These are phyloP conservation scores for Coranthus polyacanthus DNA, from an alignment of 2,797 vertebrate species.

Conservation along the genomic window DNA sequence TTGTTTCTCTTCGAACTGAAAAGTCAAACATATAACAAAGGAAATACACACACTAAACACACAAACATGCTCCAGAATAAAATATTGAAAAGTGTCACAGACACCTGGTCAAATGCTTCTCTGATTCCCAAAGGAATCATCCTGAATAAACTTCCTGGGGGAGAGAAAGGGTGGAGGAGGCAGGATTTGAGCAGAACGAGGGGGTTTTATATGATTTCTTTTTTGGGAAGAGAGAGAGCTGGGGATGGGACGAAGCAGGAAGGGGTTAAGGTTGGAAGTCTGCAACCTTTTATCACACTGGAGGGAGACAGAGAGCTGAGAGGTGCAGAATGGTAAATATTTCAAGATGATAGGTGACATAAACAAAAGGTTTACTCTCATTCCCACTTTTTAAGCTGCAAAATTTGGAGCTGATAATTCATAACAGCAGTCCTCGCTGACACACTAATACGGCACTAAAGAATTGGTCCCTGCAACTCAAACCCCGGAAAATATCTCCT, in stretches of 20 bases:
- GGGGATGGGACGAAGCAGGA: conserved; percentile 68
- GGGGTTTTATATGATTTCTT: conserved; percentile 67
- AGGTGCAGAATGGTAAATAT: conserved; percentile 83
- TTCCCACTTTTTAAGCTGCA: conserved; percentile 85
- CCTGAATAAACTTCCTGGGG: conserved; percentile 77
- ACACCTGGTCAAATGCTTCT: conserved; percentile 83
- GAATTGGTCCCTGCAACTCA: conserved; percentile 66
- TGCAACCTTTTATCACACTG: conserved; percentile 85
- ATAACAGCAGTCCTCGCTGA: conserved; percentile 76
- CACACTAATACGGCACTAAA: conserved; percentile 72
- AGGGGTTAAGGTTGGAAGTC: conserved; percentile 81
- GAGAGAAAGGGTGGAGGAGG: conserved; percentile 49
- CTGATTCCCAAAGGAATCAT: conserved; percentile 72
- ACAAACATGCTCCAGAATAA: conserved; percentile 78
- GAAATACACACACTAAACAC: conserved; percentile 74
- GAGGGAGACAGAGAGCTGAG: conserved; percentile 80
- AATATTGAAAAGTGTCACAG: conserved; percentile 80
- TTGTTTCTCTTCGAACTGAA: conserved; percentile 63
- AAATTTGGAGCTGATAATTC: conserved; percentile 82
- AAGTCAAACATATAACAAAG: conserved; percentile 74
- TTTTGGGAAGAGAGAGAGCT: conserved; percentile 55
- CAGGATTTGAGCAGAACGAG: conserved; percentile 64
- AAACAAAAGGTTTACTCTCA: conserved; percentile 86
- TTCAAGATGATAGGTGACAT: conserved; percentile 87
- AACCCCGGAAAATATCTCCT: conserved; percentile 36